These are phyloP conservation scores for Parauchenoglanis ngamensis DNA, from an alignment of 2,797 vertebrate species.

Conservation along the genomic window DNA sequence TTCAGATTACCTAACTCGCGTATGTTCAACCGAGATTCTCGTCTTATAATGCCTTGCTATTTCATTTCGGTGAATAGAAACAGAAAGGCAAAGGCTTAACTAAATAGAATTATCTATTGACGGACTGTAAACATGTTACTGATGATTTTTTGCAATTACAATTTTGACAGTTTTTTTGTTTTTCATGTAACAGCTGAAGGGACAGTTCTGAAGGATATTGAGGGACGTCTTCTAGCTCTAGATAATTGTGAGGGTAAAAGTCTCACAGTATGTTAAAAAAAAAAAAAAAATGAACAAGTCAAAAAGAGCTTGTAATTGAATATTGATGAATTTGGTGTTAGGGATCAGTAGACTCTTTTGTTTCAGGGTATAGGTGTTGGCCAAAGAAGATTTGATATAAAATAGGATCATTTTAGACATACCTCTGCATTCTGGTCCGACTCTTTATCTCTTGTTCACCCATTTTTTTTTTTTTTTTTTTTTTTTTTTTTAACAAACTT, in stretches of 20 bases:
- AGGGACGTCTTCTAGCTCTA: constrained; percentile 13
- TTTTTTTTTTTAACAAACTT: neutral
- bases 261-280: neutral
- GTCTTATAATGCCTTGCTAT: constrained; percentile 56
- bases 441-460: neutral
- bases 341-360: constrained; percentile 49
- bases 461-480: no score
- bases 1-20: constrained; percentile 66
- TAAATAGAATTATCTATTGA: constrained; percentile 43
- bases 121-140: constrained; percentile 24
- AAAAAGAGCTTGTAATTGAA: constrained; percentile 27
- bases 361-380: constrained; percentile 55
- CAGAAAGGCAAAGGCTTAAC: constrained; percentile 49
- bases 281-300: neutral
- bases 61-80: constrained; percentile 56
- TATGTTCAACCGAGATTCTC: constrained; percentile 60
- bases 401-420: constrained; percentile 52
- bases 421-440: constrained; percentile 43
- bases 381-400: constrained; percentile 54
- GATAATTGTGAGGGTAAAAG: constrained; percentile 10
- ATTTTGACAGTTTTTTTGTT: constrained; percentile 32
- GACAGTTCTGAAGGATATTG: constrained; percentile 12
- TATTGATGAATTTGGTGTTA: constrained; percentile 47
- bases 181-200: constrained; percentile 23
- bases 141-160: constrained; percentile 38